Conservation (phyloP, 2,797 vertebrate genomes). For the Xerus rutilus region DNA sequence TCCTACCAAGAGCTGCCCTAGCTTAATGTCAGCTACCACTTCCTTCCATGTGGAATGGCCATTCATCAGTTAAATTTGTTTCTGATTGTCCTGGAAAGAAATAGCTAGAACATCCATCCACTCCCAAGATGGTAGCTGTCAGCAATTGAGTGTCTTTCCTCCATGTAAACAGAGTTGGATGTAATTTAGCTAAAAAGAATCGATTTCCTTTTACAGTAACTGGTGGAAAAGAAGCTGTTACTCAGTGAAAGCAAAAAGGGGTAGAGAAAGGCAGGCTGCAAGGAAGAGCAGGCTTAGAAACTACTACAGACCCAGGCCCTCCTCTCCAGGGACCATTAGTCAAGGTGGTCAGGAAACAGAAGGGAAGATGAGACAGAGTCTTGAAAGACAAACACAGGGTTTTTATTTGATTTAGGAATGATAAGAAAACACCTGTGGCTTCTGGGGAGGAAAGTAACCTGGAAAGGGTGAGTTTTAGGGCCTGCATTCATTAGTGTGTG, state of each 20-base stretch:
- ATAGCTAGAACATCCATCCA: constrained; percentile 1
- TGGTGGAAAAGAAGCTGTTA: constrained; percentile 55
- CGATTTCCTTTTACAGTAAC: constrained; percentile 74
- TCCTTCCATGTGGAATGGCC: not conserved
- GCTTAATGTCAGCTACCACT: not conserved
- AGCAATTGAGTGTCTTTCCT: constrained; percentile 62
- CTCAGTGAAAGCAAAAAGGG: not conserved
- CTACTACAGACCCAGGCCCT: not conserved
- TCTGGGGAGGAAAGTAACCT: not conserved
- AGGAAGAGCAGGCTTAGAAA: not conserved
- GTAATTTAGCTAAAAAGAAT: constrained; percentile 77
- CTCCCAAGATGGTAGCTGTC: not conserved
- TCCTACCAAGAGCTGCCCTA: not conserved
- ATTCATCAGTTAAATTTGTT: constrained; percentile 15
- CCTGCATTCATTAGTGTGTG: not conserved
- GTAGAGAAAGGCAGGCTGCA: not conserved
- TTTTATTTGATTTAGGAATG: not conserved
- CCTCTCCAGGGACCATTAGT: not conserved
- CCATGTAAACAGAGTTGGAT: constrained; percentile 57
- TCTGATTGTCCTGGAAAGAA: constrained; percentile 41
- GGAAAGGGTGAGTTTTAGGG: not conserved
- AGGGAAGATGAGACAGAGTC: not conserved
- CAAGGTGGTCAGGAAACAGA: not conserved
- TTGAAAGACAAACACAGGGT: not conserved
- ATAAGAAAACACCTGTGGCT: not conserved